Evolutionary conservation across 1,140 invertebrate genomes (phyloP), one percentile per base, ranked within the genome.

Genomic region (Caenorhabditis brenneri): DNA sequence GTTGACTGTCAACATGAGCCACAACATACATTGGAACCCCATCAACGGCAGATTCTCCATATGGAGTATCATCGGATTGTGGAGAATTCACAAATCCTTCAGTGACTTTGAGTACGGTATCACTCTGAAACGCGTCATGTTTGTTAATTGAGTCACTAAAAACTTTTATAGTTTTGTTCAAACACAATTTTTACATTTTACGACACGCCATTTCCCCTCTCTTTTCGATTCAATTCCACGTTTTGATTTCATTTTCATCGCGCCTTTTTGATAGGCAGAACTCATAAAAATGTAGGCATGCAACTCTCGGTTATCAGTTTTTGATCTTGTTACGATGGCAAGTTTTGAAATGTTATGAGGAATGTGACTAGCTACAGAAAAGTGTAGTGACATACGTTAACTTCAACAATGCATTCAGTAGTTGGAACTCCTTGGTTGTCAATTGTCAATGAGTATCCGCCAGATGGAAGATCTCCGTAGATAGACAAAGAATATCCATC

Each of bases 1-100:
- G 51, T 12, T 87, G 42, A 46, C 86, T 87, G 31, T 69, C 48
- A 12, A 65, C 48, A 74, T 87, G 87, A 29, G 79, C 60, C 24
- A 83, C 79, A 51, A 84, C 79, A 69, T 85, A 87, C 46, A 79
- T 85, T 2, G 84, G 83, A 2, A 82, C 49, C 12, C 65, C 80
- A 29, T 49, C 51, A 55, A 79, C 48, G 1, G 24, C 27, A 7
- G 31, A 51, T 36, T 87, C 82, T 39, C 69, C 79, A 24, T 49
- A n/a, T 39, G 80, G 84, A 53, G 60, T 36, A 31, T 74, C 16
- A 48, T 87, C 86, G 22, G 33, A 60, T 42, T 84, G 80, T 24
- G 86, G 83, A 53, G 36, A 31, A 7, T 36, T 22, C 15, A 84
- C 79, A 27, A 85, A 87, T 42, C 87, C 87, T 24, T 27, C 39